Base-by-base conservation (phyloP, 92 coral and sea anemone species). In the Epizoanthus ramosus region DNA sequence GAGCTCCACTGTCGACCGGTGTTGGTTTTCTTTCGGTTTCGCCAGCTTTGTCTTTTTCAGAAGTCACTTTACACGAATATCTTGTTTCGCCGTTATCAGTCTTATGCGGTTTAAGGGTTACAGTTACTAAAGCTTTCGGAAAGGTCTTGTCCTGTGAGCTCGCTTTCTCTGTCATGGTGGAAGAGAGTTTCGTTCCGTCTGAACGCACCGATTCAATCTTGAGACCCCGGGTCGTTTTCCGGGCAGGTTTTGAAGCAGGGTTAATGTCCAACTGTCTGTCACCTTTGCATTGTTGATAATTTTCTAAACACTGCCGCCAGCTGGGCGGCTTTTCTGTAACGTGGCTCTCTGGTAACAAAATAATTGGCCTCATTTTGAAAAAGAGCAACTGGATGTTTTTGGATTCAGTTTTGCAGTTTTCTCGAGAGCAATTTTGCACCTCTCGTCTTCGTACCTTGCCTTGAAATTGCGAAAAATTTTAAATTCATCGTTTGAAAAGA, bases 251-350 rank as follows among this genome's bases (percentile, higher is more conserved):
- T 37, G 4, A 16, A 15, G 50, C 72, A 5, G 72, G 47, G 21
- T 67, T 33, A 33, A 24, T 33, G 8, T 28, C 72, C 72, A 77
- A 23, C 21, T 6, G 60, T 71, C 15, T 71, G 60, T 71, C 69
- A 39, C 82, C 37, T 66, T 61, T 67, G 23, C 39, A 60, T 63
- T 77, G 71, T 61, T 77, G 70, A 13, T 61, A 63, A 21, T 43
- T 61, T 77, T 77, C 82, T 39, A 77, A 77, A 57, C 80, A 75
- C 31, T 75, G 65, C 67, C 67, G 68, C 71, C 82, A 61, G 37
- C 23, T 23, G 13, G 82, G 82, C 13, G 82, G 57, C 22, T 43
- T 77, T 8, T 31, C 33, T 37, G 58, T 63, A 28, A 5, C 28
- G 39, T 77, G 61, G 71, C 82, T 61, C 6, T 61, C 56, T 61